Evolutionary conservation across 92 coral and sea anemone species (phyloP).

Genomic region (Paramuricea clavata): DNA sequence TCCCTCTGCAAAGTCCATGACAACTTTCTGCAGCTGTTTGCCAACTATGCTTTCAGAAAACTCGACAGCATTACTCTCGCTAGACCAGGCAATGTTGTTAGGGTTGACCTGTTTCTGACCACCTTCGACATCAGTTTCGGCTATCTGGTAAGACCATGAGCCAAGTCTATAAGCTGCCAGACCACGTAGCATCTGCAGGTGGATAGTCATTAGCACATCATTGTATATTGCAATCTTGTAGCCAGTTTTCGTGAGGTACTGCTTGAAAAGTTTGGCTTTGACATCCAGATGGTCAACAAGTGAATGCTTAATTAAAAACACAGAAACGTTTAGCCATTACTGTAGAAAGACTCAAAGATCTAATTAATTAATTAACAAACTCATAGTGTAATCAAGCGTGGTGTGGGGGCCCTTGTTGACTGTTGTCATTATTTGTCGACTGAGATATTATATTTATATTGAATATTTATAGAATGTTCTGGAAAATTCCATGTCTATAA

Average conservation of each 20-base stretch:
- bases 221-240: slow-evolving; percentile 79
- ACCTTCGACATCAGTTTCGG: slow-evolving; percentile 83
- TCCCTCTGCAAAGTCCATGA: slow-evolving; percentile 74
- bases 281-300: slow-evolving; percentile 56
- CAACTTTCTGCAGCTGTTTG: slow-evolving; percentile 78
- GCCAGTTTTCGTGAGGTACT: slow-evolving; percentile 77
- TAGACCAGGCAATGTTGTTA: slow-evolving; percentile 87
- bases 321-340: not conserved
- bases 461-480: no score
- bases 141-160: slow-evolving; percentile 83
- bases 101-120: slow-evolving; percentile 73
- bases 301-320: slow-evolving; percentile 11
- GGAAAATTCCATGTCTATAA: no score
- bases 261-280: slow-evolving; percentile 67
- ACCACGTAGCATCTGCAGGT: slow-evolving; percentile 51
- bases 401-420: no score
- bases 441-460: no score
- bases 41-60: slow-evolving; percentile 77
- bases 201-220: slow-evolving; percentile 57
- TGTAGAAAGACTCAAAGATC: no score
- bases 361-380: no score
- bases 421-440: no score
- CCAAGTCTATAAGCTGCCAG: slow-evolving; percentile 72
- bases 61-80: slow-evolving; percentile 74
- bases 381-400: no score